These are phyloP conservation scores for Notodonta ziczac DNA, from an alignment of 2,888 invertebrate genomes.

Conservation along the genomic window DNA sequence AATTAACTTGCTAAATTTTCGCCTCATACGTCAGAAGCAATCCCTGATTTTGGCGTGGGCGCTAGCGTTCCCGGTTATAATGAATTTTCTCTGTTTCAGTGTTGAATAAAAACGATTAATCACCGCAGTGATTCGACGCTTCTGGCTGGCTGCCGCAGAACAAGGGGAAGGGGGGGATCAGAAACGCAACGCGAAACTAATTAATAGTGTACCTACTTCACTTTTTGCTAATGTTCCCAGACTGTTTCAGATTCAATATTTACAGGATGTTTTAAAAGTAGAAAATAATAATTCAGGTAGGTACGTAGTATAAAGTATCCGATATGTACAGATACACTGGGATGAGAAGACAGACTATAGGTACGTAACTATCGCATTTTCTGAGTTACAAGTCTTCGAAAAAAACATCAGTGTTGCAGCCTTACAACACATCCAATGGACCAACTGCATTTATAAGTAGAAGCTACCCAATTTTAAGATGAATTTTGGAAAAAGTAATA, in stretches of 20 bases:
- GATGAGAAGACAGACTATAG: too few species aligned
- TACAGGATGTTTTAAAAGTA: background rate
- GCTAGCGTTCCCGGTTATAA: constrained; percentile 1
- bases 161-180: background rate
- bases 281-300: too few species aligned
- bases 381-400: too few species aligned
- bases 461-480: too few species aligned
- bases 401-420: too few species aligned
- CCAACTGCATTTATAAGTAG: too few species aligned
- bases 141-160: background rate
- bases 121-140: constrained; percentile 4
- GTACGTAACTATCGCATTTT: too few species aligned
- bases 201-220: constrained; percentile 1
- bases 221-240: constrained; percentile 4
- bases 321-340: too few species aligned
- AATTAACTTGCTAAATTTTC: background rate
- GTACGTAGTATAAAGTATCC: too few species aligned
- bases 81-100: constrained; percentile 5
- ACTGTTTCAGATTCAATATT: constrained; percentile 3
- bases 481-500: too few species aligned
- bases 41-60: background rate
- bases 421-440: too few species aligned
- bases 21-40: background rate
- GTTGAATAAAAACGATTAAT: constrained; percentile 7
- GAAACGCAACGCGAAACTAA: constrained; percentile 6